Base-by-base conservation (phyloP, 2,888 invertebrate species). In the Physocephala rufipes region DNA sequence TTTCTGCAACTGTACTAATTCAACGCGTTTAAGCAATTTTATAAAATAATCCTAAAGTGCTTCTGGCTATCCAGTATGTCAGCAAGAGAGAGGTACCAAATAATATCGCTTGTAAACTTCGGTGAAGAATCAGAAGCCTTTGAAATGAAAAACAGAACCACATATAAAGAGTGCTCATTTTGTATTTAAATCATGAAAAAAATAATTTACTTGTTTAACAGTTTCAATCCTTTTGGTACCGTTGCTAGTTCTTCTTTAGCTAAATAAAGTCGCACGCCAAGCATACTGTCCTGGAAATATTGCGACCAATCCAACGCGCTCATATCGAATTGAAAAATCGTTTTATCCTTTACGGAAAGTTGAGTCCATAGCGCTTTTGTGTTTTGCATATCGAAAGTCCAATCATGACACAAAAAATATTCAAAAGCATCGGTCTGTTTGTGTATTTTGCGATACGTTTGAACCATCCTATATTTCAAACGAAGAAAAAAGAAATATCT, bases 401-500 rank as follows among this genome's bases (percentile, higher is more conserved):
- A 95, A 69, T 92, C 89, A n/a, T 89, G 87, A 26, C 89, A 90
- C 67, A 90, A 90, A 86, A 97, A 97, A 82, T 92, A 94, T 0
- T 90, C 87, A 26, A 96, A 81, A 0, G 92, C 90, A 2, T 90
- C 88, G 5, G 91, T 89, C 75, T 95, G 92, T 83, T 91, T 92
- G 83, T 95, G 92, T 63, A 96, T 90, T 83, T 93, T 94, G 73
- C 88, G 89, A 84, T 95, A 95, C 64, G 93, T 89, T 77, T 90
- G 91, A 75, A 93, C 86, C 89, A 95, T 89, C 86, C 92, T 95
- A 36, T 1, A 73, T 58, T 21, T 12, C 59, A 24, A 2, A 12
- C 58, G 21, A 12, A 58, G 2, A n/a, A 36, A 36, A 36, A 58
- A 16, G 13, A 47, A 9, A 24, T 5, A 26, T 16, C 36, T 26